Evolutionary conservation across 2,888 invertebrate genomes (phyloP).

Genomic region (Cybosia mesomella): DNA sequence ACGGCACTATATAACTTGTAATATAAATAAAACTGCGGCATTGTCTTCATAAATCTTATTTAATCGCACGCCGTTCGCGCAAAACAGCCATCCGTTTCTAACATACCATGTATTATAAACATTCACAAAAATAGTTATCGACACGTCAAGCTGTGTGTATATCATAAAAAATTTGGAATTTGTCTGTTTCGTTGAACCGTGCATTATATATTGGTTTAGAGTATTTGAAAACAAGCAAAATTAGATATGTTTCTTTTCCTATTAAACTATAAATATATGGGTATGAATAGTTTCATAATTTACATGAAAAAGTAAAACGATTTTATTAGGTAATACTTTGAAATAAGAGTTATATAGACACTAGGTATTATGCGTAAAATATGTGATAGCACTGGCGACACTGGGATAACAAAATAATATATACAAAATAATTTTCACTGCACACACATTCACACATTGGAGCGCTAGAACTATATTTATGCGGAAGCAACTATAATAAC

Average conservation of each 20-base stretch:
- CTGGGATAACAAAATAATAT: constrained; percentile 48
- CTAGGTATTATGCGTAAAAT: constrained; percentile 24
- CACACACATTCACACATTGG: constrained; percentile 25
- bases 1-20: too few species aligned
- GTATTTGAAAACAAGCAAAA: constrained; percentile 20
- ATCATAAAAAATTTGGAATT: constrained; percentile 40
- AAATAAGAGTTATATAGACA: constrained; percentile 18
- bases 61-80: constrained; percentile 59
- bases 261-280: constrained; percentile 17
- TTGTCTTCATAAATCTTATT: constrained; percentile 62
- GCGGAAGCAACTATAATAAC: constrained; percentile 43
- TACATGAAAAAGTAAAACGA: constrained; percentile 18
- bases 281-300: constrained; percentile 16
- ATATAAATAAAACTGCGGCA: constrained; percentile 43
- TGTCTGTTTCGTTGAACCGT: neutral
- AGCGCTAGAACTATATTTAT: constrained; percentile 41
- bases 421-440: constrained; percentile 47
- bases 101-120: constrained; percentile 46
- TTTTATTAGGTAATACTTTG: constrained; percentile 18
- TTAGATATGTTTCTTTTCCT: constrained; percentile 40
- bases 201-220: neutral
- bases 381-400: constrained; percentile 44
- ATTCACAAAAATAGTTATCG: constrained; percentile 53
- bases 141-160: constrained; percentile 46
- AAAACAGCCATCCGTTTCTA: constrained; percentile 58